phyloP scores from a whole-genome alignment of 92 coral and sea anemone species.

The Epizoanthus fatuus region DNA sequence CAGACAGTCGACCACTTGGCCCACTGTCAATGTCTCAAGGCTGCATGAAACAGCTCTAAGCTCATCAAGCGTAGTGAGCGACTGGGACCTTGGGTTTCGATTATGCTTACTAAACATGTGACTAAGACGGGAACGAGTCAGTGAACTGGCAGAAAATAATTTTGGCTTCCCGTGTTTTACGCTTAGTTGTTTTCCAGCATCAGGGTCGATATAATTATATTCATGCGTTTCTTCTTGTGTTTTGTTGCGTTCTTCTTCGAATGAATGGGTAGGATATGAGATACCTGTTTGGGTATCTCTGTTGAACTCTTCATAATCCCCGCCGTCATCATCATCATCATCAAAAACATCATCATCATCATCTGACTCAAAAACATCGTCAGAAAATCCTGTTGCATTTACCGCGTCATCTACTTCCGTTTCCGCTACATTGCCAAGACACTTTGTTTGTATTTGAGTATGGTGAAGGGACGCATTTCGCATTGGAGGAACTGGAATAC shows the following conservation, averaged over 20 bases:
- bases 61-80: slow-evolving; percentile 8
- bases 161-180: not conserved
- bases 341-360: not conserved
- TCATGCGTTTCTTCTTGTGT: not conserved
- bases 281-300: not conserved
- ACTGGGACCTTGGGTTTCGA: not conserved
- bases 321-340: not conserved
- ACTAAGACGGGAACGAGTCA: not conserved
- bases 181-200: too few species aligned
- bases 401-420: not conserved
- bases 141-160: not conserved
- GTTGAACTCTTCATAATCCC: too few species aligned
- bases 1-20: too few species aligned
- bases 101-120: not conserved
- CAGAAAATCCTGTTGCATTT: too few species aligned
- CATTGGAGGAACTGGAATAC: not conserved
- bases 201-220: slow-evolving; percentile 10
- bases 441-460: not conserved
- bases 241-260: not conserved
- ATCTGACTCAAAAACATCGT: not conserved
- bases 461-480: not conserved
- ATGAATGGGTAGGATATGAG: not conserved
- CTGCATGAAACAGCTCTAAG: too few species aligned
- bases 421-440: too few species aligned
- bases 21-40: too few species aligned